These are phyloP conservation scores for Athalia rosae DNA, from an alignment of 2,888 invertebrate species.

Conservation along the genomic window DNA sequence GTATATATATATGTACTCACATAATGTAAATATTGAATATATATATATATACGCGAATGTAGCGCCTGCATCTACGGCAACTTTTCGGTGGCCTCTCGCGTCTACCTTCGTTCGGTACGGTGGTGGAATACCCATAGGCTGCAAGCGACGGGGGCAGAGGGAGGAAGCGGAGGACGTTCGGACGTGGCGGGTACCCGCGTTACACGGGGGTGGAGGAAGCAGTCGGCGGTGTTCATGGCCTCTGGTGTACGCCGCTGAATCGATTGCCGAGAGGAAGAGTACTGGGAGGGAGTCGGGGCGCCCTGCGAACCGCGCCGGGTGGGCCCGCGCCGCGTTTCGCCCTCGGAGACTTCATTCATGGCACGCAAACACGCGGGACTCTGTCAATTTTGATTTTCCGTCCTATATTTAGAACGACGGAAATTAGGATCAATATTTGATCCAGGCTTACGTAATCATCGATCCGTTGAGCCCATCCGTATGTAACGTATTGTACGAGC, in stretches of 20 bases:
- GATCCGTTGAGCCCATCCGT: not conserved
- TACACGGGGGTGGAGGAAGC: constrained; percentile 34
- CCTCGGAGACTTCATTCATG: constrained; percentile 64
- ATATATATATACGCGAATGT: constrained; percentile 22
- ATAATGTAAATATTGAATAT: no score
- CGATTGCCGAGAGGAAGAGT: constrained; percentile 22
- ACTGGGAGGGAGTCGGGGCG: constrained; percentile 51
- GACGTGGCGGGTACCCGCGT: not conserved
- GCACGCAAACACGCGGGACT: constrained; percentile 50
- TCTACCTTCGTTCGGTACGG: constrained; percentile 6
- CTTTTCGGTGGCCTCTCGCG: constrained; percentile 19
- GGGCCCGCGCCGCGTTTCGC: constrained; percentile 47
- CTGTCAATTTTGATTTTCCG: constrained; percentile 30
- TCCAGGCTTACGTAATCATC: not conserved
- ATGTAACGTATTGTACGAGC: no score
- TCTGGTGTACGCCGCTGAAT: constrained; percentile 34
- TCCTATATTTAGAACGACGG: constrained; percentile 22
- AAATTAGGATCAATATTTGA: not conserved
- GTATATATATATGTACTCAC: not conserved
- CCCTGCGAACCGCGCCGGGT: constrained; percentile 33
- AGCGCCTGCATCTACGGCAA: not conserved
- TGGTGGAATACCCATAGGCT: constrained; percentile 31
- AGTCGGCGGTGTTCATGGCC: constrained; percentile 40
- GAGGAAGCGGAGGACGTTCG: constrained; percentile 3
- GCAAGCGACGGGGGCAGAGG: constrained; percentile 5